Base-by-base conservation (phyloP, 2,888 invertebrate genomes). In the Dicyrtomina minuta region DNA sequence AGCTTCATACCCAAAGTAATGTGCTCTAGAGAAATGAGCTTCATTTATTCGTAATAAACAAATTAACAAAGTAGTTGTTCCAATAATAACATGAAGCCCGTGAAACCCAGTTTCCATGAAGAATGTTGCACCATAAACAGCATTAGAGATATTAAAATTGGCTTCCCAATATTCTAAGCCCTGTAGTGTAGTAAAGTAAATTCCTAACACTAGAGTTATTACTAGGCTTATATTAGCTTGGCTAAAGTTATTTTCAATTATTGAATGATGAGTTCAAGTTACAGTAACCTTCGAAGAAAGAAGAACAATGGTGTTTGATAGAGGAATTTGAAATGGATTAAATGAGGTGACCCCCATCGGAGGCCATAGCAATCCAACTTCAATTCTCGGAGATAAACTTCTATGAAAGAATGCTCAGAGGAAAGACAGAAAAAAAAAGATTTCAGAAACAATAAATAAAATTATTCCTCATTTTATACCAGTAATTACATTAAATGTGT, bases 101-200 rank as follows among this genome's bases (percentile, higher is more conserved):
- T 90, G 90, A 43, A 91, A 90, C 81, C 90, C 90, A 70, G 89
- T 90, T 67, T 88, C 86, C 80, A 90, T 84, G 85, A 87, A 90
- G 83, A 90, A 90, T 56, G 86, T 85, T 61, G 88, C 86, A 0
- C 89, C 89, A 82, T 87, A 90, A 78, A 86, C 82, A 76, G 88
- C 85, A 80, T 87, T 87, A 5, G 84, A 81, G 78, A 88, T 85
- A 73, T 84, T 80, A 81, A 87, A 88, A 1, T 82, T 81, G 0
- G 88, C 85, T 84, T 88, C 86, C 70, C 83, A 80, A 83, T 90
- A 90, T 86, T 90, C 90, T 80, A 86, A 85, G 0, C 82, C 84
- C 86, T 90, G 90, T 53, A 90, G 79, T 60, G 84, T 81, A 22
- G 88, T 84, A 82, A 90, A 91, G 80, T 89, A 88, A 79, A 87